phyloP scores from a whole-genome alignment of 2,113 vertebrate species.

The Melanerpes formicivorus region DNA sequence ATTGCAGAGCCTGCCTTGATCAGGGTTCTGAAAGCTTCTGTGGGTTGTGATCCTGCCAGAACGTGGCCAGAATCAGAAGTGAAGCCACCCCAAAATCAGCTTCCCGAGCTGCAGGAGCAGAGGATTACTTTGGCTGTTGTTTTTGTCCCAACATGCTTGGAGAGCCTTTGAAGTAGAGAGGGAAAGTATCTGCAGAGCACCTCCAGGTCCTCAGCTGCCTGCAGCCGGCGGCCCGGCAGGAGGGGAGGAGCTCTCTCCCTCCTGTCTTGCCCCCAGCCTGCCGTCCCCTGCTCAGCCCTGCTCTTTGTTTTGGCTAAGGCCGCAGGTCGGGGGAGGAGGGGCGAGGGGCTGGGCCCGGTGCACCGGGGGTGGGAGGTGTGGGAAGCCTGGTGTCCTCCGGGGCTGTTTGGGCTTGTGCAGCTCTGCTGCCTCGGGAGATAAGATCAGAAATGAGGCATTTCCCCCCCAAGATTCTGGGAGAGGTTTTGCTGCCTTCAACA shows the following conservation, averaged over 20 bases:
- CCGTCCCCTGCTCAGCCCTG: not conserved
- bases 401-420: not conserved
- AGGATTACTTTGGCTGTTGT: not conserved
- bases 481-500: not conserved
- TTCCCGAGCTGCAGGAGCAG: constrained; percentile 3
- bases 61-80: not conserved
- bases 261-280: not conserved
- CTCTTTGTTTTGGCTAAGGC: accelerated
- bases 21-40: not conserved
- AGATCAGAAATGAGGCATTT: not conserved
- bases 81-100: constrained; percentile 8
- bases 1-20: not conserved
- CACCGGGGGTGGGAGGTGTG: not conserved
- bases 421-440: not conserved
- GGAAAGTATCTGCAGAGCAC: not conserved
- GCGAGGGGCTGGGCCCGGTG: not conserved
- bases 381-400: not conserved
- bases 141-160: constrained; percentile 38
- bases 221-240: not conserved
- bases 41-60: not conserved
- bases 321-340: no score
- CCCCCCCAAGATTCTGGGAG: not conserved
- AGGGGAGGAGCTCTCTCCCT: not conserved
- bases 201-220: not conserved
- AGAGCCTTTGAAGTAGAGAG: constrained; percentile 38